Evolutionary conservation across 2,797 vertebrate genomes (phyloP).

Genomic region (Myotis planiceps): DNA sequence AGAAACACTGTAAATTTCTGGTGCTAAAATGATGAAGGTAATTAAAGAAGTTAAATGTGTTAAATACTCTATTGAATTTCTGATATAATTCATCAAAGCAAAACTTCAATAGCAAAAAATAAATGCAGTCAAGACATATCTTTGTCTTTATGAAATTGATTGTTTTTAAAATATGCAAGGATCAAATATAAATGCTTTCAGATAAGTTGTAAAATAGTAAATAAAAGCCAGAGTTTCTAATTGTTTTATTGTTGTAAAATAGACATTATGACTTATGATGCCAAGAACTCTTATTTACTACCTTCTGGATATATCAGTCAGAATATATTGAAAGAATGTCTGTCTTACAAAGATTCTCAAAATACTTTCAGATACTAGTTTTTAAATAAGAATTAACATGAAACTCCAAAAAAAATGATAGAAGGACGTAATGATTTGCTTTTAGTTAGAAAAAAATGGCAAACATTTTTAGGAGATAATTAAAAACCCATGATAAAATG

Average conservation of each 20-base stretch:
- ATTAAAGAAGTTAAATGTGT: slow-evolving; percentile 7
- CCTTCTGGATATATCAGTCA: neutral
- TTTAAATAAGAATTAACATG: slow-evolving; percentile 20
- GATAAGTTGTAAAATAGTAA: neutral
- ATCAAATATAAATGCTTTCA: neutral
- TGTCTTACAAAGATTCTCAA: neutral
- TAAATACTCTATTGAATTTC: neutral
- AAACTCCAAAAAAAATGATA: neutral
- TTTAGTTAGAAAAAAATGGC: neutral
- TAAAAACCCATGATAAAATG: neutral
- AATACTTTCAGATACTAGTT: neutral
- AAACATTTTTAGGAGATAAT: slow-evolving; percentile 5
- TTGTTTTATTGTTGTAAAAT: slow-evolving; percentile 5
- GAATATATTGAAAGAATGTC: neutral
- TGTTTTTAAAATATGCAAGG: neutral
- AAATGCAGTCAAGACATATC: neutral
- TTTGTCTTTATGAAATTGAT: slow-evolving; percentile 23
- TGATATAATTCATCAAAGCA: neutral
- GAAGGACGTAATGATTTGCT: neutral
- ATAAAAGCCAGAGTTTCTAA: neutral
- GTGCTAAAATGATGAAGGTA: neutral
- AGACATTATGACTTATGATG: neutral
- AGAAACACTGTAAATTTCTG: neutral
- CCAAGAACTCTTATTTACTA: neutral
- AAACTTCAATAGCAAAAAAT: slow-evolving; percentile 22